phyloP scores from a whole-genome alignment of 2,888 invertebrate species.

The Molorchus minor region DNA sequence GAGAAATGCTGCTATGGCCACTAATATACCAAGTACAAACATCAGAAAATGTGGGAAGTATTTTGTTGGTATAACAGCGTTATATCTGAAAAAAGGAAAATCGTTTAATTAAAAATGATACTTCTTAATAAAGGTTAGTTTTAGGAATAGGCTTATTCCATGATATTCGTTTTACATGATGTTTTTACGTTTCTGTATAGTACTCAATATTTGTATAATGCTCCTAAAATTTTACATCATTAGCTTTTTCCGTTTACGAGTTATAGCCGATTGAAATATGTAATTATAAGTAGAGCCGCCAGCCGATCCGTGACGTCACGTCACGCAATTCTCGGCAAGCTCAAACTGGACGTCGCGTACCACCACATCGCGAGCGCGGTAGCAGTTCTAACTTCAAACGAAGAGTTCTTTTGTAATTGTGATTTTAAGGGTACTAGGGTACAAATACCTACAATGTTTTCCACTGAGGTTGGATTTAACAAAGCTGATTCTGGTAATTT shows the following conservation, averaged over 20 bases:
- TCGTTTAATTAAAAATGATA: slow-evolving; percentile 13
- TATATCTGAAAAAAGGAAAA: slow-evolving; percentile 34
- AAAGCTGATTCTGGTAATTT: too few species aligned
- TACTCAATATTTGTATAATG: neutral
- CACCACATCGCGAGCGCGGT: too few species aligned
- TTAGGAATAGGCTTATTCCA: neutral
- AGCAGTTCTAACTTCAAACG: too few species aligned
- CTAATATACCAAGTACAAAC: slow-evolving; percentile 75
- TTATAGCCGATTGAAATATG: neutral
- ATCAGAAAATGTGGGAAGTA: slow-evolving; percentile 72
- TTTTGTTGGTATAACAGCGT: slow-evolving; percentile 50
- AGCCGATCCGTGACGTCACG: too few species aligned
- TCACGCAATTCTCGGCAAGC: too few species aligned
- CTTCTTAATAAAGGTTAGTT: neutral
- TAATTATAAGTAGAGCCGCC: too few species aligned
- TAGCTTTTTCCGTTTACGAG: neutral
- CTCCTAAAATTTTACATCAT: neutral
- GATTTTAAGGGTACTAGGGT: too few species aligned
- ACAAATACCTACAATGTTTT: too few species aligned
- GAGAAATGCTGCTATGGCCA: slow-evolving; percentile 61
- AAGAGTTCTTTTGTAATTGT: too few species aligned
- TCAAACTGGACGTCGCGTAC: too few species aligned
- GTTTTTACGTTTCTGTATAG: neutral
- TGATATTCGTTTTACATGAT: neutral
- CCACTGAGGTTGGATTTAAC: too few species aligned